Conservation (phyloP, 2,113 vertebrate species). For the Cebus imitator region DNA sequence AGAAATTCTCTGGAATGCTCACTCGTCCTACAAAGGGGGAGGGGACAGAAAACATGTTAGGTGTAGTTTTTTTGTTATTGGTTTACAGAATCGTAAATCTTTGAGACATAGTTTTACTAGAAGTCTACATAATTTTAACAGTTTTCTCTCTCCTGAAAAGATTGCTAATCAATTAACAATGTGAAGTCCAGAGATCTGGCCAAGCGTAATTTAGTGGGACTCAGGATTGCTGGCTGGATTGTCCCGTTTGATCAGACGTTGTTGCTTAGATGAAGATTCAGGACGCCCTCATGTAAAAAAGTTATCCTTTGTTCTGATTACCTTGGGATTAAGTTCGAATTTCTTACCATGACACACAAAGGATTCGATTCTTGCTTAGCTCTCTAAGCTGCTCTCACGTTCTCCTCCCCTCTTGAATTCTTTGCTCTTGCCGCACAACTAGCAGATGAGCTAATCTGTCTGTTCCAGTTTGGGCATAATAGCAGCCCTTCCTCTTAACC, state of each 20-base stretch:
- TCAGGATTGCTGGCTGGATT: background rate
- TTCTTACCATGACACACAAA: background rate
- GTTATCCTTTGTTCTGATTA: background rate
- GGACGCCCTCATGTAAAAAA: background rate
- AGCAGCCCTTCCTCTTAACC: background rate
- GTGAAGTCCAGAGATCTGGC: background rate
- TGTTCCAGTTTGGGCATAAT: background rate
- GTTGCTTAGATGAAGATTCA: background rate
- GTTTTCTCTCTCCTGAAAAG: background rate
- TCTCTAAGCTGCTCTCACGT: background rate
- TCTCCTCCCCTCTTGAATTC: background rate
- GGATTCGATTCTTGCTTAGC: background rate
- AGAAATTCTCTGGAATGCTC: constrained; percentile 54
- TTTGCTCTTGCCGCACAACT: background rate
- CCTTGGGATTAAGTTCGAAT: background rate
- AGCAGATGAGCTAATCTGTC: background rate
- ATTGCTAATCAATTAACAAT: background rate
- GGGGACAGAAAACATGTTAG: background rate
- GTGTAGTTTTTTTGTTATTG: background rate
- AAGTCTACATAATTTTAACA: background rate
- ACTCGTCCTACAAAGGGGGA: constrained; percentile 27
- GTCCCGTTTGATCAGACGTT: background rate
- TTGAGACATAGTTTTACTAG: background rate
- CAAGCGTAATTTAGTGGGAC: background rate
- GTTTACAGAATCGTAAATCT: background rate